Evolutionary conservation across 2,113 vertebrate species (phyloP).

Genomic region (Caranx melampygus): DNA sequence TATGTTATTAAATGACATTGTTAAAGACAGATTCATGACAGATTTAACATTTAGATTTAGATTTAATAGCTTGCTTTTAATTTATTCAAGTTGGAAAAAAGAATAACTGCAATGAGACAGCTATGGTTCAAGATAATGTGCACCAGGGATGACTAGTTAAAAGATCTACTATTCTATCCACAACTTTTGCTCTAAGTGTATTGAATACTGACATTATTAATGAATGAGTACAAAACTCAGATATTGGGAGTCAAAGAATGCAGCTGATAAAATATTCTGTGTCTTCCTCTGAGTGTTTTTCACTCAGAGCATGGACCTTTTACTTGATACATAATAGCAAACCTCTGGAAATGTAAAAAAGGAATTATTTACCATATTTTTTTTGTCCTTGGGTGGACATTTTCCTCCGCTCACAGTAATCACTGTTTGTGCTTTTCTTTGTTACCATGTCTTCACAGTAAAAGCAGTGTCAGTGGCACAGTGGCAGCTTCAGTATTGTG

Average conservation of each 20-base stretch:
- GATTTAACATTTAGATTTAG: no score
- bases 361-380: slow-evolving; percentile 17
- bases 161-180: slow-evolving; percentile 7
- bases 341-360: background rate
- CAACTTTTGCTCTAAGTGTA: background rate
- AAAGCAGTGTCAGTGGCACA: slow-evolving; percentile 16
- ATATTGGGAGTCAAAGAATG: background rate
- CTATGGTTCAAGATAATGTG: background rate
- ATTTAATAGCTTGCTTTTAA: background rate
- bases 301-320: slow-evolving; percentile 4
- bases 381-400: slow-evolving; percentile 25
- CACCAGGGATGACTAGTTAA: background rate
- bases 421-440: slow-evolving; percentile 8
- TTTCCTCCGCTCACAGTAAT: slow-evolving; percentile 23
- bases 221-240: background rate
- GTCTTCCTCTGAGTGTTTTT: background rate
- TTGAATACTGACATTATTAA: background rate
- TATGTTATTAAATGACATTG: background rate
- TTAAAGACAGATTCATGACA: background rate
- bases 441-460: slow-evolving; percentile 7
- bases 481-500: background rate
- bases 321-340: background rate
- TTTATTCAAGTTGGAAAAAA: background rate
- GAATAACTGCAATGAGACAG: background rate
- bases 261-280: background rate